These are phyloP conservation scores for Trachops cirrhosus DNA, from an alignment of 2,797 vertebrate species.

Conservation along the genomic window DNA sequence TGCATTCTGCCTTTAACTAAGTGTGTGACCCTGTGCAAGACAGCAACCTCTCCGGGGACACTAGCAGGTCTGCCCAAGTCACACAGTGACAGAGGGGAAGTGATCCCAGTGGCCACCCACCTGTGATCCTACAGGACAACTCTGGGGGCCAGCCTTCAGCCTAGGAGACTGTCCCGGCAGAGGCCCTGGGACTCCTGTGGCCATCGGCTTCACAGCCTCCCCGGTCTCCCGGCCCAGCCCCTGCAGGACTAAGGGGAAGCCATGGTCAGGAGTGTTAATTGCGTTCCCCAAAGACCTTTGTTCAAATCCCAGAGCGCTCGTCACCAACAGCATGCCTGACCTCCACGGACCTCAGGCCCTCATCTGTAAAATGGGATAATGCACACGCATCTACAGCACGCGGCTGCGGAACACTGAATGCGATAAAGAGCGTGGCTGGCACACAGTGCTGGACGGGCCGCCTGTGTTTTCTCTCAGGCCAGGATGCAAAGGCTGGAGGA, in stretches of 20 bases:
- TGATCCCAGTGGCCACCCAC: too few relatives aligned
- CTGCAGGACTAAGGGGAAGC: background rate
- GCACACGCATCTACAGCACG: fast-evolving
- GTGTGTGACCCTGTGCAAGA: background rate
- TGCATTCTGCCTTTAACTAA: background rate
- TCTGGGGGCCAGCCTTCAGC: background rate
- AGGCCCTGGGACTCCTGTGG: too few relatives aligned
- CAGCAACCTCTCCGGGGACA: background rate
- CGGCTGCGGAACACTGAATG: background rate
- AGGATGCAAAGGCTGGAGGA: background rate
- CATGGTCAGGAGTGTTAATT: fast-evolving
- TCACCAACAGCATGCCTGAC: background rate
- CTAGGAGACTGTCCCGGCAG: background rate
- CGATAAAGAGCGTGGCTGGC: fast-evolving
- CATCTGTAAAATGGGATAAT: background rate
- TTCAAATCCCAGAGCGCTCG: background rate
- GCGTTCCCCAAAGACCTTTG: background rate
- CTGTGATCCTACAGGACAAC: fast-evolving
- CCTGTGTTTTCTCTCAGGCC: background rate
- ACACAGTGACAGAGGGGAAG: background rate
- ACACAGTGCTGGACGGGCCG: fast-evolving
- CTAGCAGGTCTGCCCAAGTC: too few relatives aligned
- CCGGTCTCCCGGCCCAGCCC: background rate
- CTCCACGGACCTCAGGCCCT: background rate
- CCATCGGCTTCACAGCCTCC: background rate